Evolutionary conservation across 2,797 vertebrate species (phyloP), one percentile per base, ranked within the genome.

Genomic region (Tarsius wallacei): DNA sequence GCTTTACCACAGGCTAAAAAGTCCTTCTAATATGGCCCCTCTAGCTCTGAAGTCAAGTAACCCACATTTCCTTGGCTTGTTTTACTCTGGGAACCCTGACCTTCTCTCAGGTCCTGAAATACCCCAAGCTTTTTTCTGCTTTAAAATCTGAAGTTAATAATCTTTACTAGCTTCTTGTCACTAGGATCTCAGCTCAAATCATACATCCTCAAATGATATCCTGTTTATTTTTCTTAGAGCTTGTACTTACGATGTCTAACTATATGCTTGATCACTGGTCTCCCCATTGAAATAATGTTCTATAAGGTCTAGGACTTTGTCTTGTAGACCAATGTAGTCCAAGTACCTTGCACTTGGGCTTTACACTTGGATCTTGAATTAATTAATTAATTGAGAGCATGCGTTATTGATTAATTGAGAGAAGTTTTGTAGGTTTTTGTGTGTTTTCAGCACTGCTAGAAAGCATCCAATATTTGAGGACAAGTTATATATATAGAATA

Each of bases 401-500:
- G 28, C 16, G 2, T 12, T 78, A 13, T 73, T 24, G 28, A 91
- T 76, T 81, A 89, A 66, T 84, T 31, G 16, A 33, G 89, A 73
- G 4, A 13, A 63, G 1, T n/a, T 74, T 47, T 51, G 13, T 49
- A 82, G 8, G 57, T 42, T 42, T 42, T 76, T 90, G 42, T 87
- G 28, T 17, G 81, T 92, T 74, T 74, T 93, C 24, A 87, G 7
- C 70, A 42, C 7, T 84, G 17, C n/a, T 84, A 71, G 15, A 49
- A 97, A 78, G 7, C 13, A 55, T 21, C 7, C 28, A 76, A 26
- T 63, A 53, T 59, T 33, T 66, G 61, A 82, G 16, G 31, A 77
- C 47, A 90, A 17, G 51, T 76, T 28, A 22, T 93, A 42, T 70
- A 82, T 49, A 84, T 49, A 71, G 71, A 83, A 93, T 53, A 87